Evolutionary conservation across 2,888 invertebrate species (phyloP).

Genomic region (Patella ulyssiponensis): DNA sequence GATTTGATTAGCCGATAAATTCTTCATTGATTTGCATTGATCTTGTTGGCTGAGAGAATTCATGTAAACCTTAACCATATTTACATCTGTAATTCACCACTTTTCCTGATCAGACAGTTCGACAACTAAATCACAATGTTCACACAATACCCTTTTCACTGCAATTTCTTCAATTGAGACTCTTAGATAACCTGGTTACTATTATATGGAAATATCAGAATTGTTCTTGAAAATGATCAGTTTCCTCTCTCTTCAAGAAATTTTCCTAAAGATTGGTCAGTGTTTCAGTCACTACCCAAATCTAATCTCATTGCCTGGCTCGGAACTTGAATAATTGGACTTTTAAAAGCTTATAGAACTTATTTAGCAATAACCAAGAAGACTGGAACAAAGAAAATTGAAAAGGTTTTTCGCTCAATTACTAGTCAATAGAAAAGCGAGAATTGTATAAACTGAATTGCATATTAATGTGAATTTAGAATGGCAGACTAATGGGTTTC

Average conservation of each 20-base stretch:
- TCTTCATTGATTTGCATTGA: background rate
- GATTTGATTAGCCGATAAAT: constrained; percentile 5
- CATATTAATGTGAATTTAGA: background rate
- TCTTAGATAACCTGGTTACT: background rate
- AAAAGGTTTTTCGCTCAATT: constrained; percentile 4
- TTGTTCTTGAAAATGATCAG: background rate
- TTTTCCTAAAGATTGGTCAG: background rate
- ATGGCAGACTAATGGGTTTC: background rate
- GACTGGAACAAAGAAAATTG: background rate
- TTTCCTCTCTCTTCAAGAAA: background rate
- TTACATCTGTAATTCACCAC: too few relatives aligned
- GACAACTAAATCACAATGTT: too few relatives aligned
- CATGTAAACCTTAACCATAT: too few relatives aligned
- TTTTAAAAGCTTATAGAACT: constrained; percentile 4
- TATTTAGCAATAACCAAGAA: background rate
- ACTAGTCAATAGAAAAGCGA: background rate
- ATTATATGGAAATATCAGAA: background rate
- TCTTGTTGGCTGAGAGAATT: background rate
- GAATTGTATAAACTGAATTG: background rate
- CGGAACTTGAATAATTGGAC: background rate
- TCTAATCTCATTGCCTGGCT: background rate
- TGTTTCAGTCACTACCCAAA: background rate
- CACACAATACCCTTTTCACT: too few relatives aligned
- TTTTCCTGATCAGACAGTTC: too few relatives aligned
- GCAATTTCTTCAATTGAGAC: too few relatives aligned